These are phyloP conservation scores for Leptobrachium ailaonicum DNA, from an alignment of 2,113 vertebrate genomes.

Conservation along the genomic window DNA sequence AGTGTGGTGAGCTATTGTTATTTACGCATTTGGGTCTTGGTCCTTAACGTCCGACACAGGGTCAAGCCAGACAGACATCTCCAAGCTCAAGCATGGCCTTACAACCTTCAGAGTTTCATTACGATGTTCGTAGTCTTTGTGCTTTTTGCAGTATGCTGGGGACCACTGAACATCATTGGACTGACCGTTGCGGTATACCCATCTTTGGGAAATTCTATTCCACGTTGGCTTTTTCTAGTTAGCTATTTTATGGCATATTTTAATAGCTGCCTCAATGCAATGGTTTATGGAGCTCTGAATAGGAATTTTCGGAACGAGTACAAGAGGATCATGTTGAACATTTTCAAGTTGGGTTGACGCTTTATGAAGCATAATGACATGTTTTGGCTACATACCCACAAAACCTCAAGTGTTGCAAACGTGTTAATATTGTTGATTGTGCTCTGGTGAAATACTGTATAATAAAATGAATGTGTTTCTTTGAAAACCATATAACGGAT, in stretches of 20 bases:
- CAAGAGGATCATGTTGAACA: conserved; percentile 72
- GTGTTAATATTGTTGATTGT: too few relatives aligned
- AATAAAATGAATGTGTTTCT: too few relatives aligned
- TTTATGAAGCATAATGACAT: neutral
- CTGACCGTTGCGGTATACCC: conserved; percentile 73
- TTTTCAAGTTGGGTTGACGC: conserved; percentile 63
- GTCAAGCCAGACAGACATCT: conserved; percentile 68
- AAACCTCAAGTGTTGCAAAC: too few relatives aligned
- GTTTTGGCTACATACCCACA: neutral
- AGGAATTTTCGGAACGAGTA: conserved; percentile 81
- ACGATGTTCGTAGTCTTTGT: conserved; percentile 83
- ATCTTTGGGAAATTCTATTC: conserved; percentile 65
- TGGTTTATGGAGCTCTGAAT: conserved; percentile 77
- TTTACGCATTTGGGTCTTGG: conserved; percentile 77
- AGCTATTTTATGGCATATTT: conserved; percentile 85
- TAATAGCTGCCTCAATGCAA: conserved; percentile 81
- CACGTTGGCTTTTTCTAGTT: conserved; percentile 76
- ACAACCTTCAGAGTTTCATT: conserved; percentile 78
- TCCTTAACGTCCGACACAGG: conserved; percentile 69
- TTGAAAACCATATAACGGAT: too few relatives aligned
- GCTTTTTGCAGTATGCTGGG: conserved; percentile 81
- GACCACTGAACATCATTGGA: conserved; percentile 77
- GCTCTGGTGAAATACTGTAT: too few relatives aligned
- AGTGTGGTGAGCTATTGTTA: conserved; percentile 78
- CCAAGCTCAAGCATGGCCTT: conserved; percentile 70